Evolutionary conservation across 1,140 invertebrate genomes (phyloP).

Genomic region (Akabosia matsudoensis): DNA sequence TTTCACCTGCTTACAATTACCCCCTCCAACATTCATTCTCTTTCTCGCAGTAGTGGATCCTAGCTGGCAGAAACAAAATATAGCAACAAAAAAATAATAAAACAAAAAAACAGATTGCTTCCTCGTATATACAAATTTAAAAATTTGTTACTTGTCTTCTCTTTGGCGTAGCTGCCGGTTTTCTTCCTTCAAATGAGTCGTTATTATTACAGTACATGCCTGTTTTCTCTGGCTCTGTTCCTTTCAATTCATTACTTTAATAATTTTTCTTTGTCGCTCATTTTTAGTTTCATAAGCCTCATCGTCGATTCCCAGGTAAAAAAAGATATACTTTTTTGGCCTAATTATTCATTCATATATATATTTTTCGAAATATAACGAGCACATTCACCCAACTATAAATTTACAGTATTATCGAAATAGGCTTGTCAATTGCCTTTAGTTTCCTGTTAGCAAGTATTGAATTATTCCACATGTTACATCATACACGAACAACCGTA

Average conservation of each 20-base stretch:
- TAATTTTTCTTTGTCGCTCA: background rate
- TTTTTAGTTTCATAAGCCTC: too few relatives aligned
- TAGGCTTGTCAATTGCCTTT: background rate
- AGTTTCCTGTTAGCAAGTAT: background rate
- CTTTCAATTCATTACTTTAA: background rate
- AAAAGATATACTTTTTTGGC: too few relatives aligned
- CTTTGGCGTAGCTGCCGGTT: background rate
- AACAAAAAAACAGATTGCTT: too few relatives aligned
- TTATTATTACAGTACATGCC: background rate
- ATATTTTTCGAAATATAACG: too few relatives aligned
- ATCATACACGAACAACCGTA: background rate
- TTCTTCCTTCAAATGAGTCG: background rate
- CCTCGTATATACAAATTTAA: background rate
- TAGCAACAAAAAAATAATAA: too few relatives aligned
- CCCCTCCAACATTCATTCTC: too few relatives aligned
- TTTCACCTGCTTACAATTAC: background rate
- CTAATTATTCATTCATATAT: too few relatives aligned
- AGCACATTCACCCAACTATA: too few relatives aligned
- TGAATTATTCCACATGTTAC: background rate
- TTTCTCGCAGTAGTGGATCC: too few relatives aligned
- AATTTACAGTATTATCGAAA: background rate
- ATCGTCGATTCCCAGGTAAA: too few relatives aligned
- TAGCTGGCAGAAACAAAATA: too few relatives aligned
- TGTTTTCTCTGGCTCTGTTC: background rate
- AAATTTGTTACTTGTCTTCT: background rate